Base-by-base conservation (phyloP, 2,888 invertebrate species). In the Philereme vetulata region DNA sequence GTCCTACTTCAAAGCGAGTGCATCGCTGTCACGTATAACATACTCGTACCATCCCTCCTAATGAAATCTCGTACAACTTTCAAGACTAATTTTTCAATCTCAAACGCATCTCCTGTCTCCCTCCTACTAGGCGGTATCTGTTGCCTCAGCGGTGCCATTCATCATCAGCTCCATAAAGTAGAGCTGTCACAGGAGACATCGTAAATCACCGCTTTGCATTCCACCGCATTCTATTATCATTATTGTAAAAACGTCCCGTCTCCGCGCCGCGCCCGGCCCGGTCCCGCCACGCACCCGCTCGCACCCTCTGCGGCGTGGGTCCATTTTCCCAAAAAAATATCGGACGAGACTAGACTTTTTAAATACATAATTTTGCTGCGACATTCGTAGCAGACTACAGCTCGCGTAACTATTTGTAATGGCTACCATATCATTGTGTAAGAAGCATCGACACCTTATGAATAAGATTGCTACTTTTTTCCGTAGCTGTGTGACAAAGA, bases 171-270 rank as follows among this genome's bases (percentile, higher is more conserved):
- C 42, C 59, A 51, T 63, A 50, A 62, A 72, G 59, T 65, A 56
- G 62, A 67, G 62, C 61, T 64, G 66, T 66, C 72, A 67, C 60
- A 46, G 62, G 58, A 58, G 47, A 54, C 60, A 56, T 48, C 71
- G 60, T 75, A 71, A 71, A 76, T 76, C 75, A 72, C 64, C 51
- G 63, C 58, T 49, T 40, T 60, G 67, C 67, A 64, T 60, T 65
- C 64, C 62, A 64, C 59, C 61, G 62, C 60, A 63, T 57, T 48
- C 57, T 47, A 57, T 57, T 48, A 57, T 47, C 50, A 43, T 64
- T 73, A 71, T 66, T 69, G 60, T 56, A 61, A 72, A 68, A 72
- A 65, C 59, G 62, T 66, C 60, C 64, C 65, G 64, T 51, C 56
- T 52, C 51, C 42, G 57, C 50, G 7, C 6, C 54, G 54, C 58